Evolutionary conservation across 2,113 vertebrate species (phyloP).

Genomic region (Raja brachyura): DNA sequence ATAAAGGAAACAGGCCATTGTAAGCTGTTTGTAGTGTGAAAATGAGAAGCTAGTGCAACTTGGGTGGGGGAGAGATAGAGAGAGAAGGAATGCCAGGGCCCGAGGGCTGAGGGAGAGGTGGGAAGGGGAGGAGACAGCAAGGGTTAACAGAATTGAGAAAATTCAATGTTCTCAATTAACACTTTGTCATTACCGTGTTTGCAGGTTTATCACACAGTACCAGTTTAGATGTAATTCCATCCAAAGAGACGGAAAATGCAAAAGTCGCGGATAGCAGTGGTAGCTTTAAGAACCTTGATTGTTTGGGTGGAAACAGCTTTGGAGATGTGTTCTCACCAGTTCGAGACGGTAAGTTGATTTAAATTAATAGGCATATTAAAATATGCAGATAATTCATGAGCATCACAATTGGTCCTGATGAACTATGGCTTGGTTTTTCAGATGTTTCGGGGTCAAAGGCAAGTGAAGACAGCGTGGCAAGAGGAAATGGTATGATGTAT

Average conservation of each 20-base stretch:
- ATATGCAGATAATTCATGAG: background rate
- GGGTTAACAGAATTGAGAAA: too few species aligned
- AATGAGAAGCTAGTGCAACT: too few species aligned
- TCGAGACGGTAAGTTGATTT: constrained; percentile 71
- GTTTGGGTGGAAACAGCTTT: constrained; percentile 70
- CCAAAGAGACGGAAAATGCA: constrained; percentile 68
- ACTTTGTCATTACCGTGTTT: constrained; percentile 34
- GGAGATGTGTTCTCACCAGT: constrained; percentile 83
- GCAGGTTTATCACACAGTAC: constrained; percentile 59
- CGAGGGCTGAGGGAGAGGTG: too few species aligned
- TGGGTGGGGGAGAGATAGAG: too few species aligned
- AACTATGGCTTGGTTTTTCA: constrained; percentile 48
- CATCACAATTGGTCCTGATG: background rate
- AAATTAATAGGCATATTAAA: background rate
- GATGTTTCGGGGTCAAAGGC: constrained; percentile 56
- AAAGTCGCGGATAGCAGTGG: constrained; percentile 51
- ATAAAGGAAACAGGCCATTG: too few species aligned
- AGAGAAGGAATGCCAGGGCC: too few species aligned
- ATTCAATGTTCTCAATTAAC: too few species aligned
- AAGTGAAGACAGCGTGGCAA: constrained; percentile 54
- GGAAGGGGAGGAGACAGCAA: too few species aligned
- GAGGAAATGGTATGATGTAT: constrained; percentile 61
- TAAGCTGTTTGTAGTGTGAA: too few species aligned
- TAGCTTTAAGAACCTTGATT: constrained; percentile 55
- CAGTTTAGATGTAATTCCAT: constrained; percentile 59